Evolutionary conservation across 2,113 vertebrate genomes (phyloP).

Genomic region (Antechinus flavipes): DNA sequence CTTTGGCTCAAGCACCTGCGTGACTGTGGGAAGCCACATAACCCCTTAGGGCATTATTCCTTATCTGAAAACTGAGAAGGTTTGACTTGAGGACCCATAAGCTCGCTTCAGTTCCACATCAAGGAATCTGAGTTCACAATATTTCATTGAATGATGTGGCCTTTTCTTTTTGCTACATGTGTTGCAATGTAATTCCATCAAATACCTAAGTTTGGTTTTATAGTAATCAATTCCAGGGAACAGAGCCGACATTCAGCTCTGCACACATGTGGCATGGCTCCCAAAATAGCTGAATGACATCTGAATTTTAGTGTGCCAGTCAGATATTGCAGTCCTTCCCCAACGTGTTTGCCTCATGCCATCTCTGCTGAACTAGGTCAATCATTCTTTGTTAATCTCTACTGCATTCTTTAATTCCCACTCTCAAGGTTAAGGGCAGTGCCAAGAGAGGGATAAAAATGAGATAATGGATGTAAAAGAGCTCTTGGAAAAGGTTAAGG

Average conservation of each 20-base stretch:
- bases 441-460: background rate
- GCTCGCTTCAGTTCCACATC: background rate
- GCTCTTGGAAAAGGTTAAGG: background rate
- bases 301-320: background rate
- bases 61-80: background rate
- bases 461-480: slow-evolving; percentile 14
- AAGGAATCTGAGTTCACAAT: background rate
- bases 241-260: background rate
- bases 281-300: background rate
- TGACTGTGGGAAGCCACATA: background rate
- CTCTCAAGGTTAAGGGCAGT: background rate
- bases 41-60: background rate
- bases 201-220: slow-evolving; percentile 25
- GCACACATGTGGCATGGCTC: slow-evolving; percentile 32
- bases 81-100: background rate
- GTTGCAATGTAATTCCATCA: background rate
- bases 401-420: slow-evolving; percentile 37
- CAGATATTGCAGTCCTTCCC: background rate
- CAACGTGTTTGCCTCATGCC: slow-evolving; percentile 26
- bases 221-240: slow-evolving; percentile 8
- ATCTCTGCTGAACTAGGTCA: background rate
- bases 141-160: background rate
- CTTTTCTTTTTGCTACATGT: slow-evolving; percentile 6
- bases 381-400: slow-evolving; percentile 12
- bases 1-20: background rate